These are phyloP conservation scores for Chironex yamaguchii DNA, from an alignment of 30 jellyfish, hydroid and myxozoan species.

Conservation along the genomic window DNA sequence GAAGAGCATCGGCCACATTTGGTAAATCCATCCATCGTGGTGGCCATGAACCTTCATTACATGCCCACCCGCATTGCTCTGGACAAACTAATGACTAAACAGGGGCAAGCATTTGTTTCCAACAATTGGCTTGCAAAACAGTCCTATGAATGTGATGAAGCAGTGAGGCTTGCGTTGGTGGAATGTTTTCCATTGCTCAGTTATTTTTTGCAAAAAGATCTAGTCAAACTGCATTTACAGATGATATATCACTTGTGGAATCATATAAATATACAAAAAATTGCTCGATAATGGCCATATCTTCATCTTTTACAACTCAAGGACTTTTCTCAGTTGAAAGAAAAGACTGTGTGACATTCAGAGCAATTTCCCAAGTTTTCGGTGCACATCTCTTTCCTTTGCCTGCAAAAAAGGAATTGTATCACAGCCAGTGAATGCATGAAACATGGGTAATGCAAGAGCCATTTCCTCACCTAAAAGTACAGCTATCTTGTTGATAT, in stretches of 20 bases:
- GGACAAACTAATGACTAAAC: slow-evolving; percentile 23
- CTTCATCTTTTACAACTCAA: neutral
- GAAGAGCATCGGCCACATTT: slow-evolving; percentile 40
- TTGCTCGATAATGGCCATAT: neutral
- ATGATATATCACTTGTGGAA: neutral
- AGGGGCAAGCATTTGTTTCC: slow-evolving; percentile 35
- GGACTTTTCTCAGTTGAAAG: neutral
- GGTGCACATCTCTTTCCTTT: slow-evolving; percentile 1
- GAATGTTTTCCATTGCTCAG: too few species aligned
- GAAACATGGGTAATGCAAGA: slow-evolving; percentile 33
- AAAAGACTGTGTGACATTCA: slow-evolving; percentile 16
- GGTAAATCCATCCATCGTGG: slow-evolving; percentile 37
- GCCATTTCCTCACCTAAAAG: slow-evolving; percentile 29
- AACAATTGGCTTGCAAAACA: slow-evolving; percentile 17
- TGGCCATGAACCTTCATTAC: slow-evolving; percentile 22
- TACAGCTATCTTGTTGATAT: neutral
- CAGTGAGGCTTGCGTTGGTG: slow-evolving; percentile 27
- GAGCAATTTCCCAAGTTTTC: slow-evolving; percentile 30
- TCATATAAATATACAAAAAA: neutral
- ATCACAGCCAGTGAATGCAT: slow-evolving; percentile 41
- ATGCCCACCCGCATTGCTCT: slow-evolving; percentile 35
- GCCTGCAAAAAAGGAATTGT: slow-evolving; percentile 39
- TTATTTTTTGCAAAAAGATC: slow-evolving; percentile 35
- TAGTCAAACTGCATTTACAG: slow-evolving; percentile 12
- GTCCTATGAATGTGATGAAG: neutral